These are phyloP conservation scores for Pocillopora damicornis DNA, from an alignment of 64 coral and sea anemone genomes.

Conservation along the genomic window DNA sequence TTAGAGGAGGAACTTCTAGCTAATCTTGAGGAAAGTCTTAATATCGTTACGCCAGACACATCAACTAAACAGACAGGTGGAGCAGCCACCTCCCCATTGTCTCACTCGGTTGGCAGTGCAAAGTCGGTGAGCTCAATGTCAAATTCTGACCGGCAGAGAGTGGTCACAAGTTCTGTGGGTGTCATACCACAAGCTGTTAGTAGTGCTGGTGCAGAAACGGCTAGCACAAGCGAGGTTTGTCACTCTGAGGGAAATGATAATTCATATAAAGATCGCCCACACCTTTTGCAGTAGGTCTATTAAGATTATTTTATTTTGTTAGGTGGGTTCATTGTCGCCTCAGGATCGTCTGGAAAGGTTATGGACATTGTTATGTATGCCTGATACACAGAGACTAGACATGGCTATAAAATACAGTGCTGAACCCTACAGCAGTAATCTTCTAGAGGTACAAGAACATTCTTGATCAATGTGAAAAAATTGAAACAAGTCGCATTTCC, in stretches of 20 bases:
- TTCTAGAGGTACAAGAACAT: constrained; percentile 55
- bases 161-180: constrained; percentile 4
- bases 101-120: constrained; percentile 1
- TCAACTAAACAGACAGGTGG: constrained; percentile 3
- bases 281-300: not conserved
- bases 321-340: constrained; percentile 35
- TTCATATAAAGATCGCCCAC: no score
- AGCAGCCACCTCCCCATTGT: not conserved
- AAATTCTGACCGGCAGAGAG: not conserved
- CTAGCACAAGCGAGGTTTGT: constrained; percentile 23
- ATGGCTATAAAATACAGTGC: constrained; percentile 99
- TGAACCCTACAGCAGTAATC: constrained; percentile 54
- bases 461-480: no score
- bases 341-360: constrained; percentile 88
- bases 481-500: no score
- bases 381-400: constrained; percentile 73
- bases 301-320: not conserved
- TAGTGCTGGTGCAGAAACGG: not conserved
- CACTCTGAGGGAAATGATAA: not conserved
- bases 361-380: constrained; percentile 91
- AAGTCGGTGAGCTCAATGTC: not conserved
- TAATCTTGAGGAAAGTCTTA: constrained; percentile 40
- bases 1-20: constrained; percentile 79
- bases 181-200: not conserved
- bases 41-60: not conserved